Base-by-base conservation (phyloP, 2,888 invertebrate species). In the Choreutis nemorana region DNA sequence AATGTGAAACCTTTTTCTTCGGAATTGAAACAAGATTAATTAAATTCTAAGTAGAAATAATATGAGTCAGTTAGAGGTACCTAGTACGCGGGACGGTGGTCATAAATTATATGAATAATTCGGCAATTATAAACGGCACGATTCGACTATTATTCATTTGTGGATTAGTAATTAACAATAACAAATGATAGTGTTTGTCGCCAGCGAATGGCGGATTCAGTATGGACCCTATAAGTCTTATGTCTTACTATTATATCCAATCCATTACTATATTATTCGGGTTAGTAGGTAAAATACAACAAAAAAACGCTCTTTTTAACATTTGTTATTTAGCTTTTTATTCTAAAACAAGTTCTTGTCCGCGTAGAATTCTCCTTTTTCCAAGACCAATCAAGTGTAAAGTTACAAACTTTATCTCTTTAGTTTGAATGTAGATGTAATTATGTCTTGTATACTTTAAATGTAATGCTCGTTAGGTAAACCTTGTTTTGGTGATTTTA, bases 21-120 rank as follows among this genome's bases (percentile, higher is more conserved):
- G 30, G 28, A 22, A 9, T 25, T 27, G 35, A 31, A 28, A 23
- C 23, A 25, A 39, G 41, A 40, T 40, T 35, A 34, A 45, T 42
- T 55, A 63, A 63, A 63, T 61, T 61, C 52, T 48, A 42, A 51
- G 56, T 57, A 41, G 30, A 29, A 37, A 44, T 53, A 59, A 51
- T 54, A 57, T 54, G 48, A 53, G 53, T 53, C 45, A 54, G 53
- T n/a, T n/a, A n/a, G n/a, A n/a, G n/a, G n/a, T n/a, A n/a, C n/a
- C n/a, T n/a, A n/a, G n/a, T n/a, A n/a, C n/a, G n/a, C 41, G 41
- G 39, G 16, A 23, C n/a, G 14, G 34, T 39, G 33, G 33, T 37
- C 48, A 65, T 71, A 64, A 68, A 71, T 72, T 68, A 72, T 64
- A 53, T 56, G 57, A 67, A 70, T 70, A 66, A 71, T 71, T 71